Evolutionary conservation across 2,113 vertebrate species (phyloP), one percentile per base, ranked within the genome.

Genomic region (Hippocampus barbouri): DNA sequence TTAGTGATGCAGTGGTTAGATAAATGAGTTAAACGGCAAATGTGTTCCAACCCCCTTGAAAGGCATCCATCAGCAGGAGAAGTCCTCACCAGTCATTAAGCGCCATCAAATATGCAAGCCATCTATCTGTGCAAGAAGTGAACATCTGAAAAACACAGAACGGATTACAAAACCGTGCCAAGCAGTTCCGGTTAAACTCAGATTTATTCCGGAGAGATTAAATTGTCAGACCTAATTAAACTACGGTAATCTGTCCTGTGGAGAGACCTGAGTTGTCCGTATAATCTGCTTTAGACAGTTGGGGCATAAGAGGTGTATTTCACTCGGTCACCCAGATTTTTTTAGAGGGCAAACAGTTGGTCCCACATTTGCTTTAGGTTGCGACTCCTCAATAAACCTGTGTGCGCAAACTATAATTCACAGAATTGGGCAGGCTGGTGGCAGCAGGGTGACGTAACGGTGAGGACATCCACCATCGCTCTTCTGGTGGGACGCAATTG

Each of bases 211-310:
- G 78, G 76, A 83, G 73, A 83, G 89, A 91, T 92, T 91, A 91
- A 80, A 71, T 69, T 83, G 90, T 81, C 91, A 86, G 69, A 77
- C 76, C 76, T 84, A 87, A 91, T 91, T 89, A 91, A 80, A 74
- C 75, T 75, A 10, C 71, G 38, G 49, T 87, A 82, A 85, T 80
- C 73, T 73, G 76, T 73, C 81, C 75, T 81, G 74, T 71, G 71
- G 79, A 77, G 43, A 70, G 83, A 88, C 87, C 79, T 80, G 70
- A 76, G 75, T 80, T 85, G 85, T 90, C 88, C 75, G 65, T 79
- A 78, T 91, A 91, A 93, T 91, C 90, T 78, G 45, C 79, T 89
- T 90, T 89, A 47, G 83, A 81, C 30, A 64, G 5, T n/a, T 70
- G 67, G 38, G 65, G 68, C 53, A 56, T 61, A n/a, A 73, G 34